Evolutionary conservation across 2,888 invertebrate genomes (phyloP).

Genomic region (Ophion ventricosus): DNA sequence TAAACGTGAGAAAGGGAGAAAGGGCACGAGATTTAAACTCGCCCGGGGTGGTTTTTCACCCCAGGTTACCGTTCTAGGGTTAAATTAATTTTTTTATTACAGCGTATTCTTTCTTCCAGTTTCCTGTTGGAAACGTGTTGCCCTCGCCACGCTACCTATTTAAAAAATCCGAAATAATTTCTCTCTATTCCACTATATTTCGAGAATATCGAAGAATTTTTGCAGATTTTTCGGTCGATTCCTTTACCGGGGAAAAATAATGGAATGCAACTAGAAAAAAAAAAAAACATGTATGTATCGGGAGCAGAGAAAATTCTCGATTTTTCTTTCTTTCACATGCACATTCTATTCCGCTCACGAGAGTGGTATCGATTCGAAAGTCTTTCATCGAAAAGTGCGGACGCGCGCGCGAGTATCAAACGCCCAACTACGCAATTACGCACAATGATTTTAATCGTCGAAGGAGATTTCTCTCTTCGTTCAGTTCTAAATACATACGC

Average conservation of each 20-base stretch:
- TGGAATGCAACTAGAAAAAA: background rate
- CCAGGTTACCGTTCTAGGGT: too few species aligned
- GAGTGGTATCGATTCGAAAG: constrained; percentile 19
- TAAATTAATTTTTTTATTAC: too few species aligned
- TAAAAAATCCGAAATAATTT: too few species aligned
- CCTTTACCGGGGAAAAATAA: background rate
- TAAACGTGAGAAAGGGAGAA: too few species aligned
- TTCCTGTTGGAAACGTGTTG: too few species aligned
- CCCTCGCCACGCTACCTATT: too few species aligned
- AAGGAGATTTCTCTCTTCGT: constrained; percentile 5
- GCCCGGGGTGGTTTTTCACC: too few species aligned
- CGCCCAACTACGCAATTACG: constrained; percentile 31
- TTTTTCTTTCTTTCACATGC: background rate
- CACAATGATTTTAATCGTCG: constrained; percentile 47
- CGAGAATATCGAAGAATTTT: background rate
- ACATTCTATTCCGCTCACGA: constrained; percentile 12
- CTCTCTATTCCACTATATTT: too few species aligned
- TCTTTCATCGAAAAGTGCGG: background rate
- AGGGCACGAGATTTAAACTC: too few species aligned
- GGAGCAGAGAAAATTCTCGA: background rate
- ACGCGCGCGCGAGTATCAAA: background rate
- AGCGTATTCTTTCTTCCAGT: too few species aligned
- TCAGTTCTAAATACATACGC: constrained; percentile 26
- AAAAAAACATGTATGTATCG: background rate
- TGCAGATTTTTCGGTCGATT: background rate